Base-by-base conservation (phyloP, 2,797 vertebrate species). In the Hydrocynus forskahlii region DNA sequence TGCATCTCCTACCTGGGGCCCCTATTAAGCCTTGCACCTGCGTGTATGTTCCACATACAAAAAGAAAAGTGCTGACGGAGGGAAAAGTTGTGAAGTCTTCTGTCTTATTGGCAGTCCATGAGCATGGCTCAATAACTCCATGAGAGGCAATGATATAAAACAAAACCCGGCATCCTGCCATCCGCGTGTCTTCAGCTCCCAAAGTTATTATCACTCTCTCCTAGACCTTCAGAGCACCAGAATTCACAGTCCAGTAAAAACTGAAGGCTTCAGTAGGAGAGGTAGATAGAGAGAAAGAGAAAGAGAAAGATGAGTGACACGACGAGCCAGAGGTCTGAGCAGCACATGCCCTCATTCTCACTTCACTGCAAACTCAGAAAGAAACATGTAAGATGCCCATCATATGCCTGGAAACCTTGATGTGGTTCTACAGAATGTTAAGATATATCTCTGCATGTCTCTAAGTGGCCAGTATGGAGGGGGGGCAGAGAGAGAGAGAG, bases 1-100 rank as follows among this genome's bases (percentile, higher is more conserved):
- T 85, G 45, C 19, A 45, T 74, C 81, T 62, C 48, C 74, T 82
- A 75, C 63, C 50, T 17, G 1, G 70, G 45, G 81, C 68, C 83
- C 83, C 77, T 76, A 75, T 82, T 83, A 87, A 67, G 78, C 76
- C 54, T 25, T 75, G 57, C 89, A 90, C 88, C 88, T 89, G 89
- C 67, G 80, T 79, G 73, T 68, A 81, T 76, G 71, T 83, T 83
- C 59, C 43, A 84, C 62, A 84, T 84, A 66, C 52, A 45, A 83
- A 78, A 66, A 19, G 45, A 25, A 76, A 57, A 45, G 69, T 60
- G 72, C 72, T 81, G 62, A 60, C 67, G 83, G 21, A 17, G 23
- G 2, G 66, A 50, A 50, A 75, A 73, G 73, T 10, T 38, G 71
- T 78, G 63, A 70, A 29, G 16, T 55, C 63, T 73, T 52, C 21